Base-by-base conservation (phyloP, 2,113 vertebrate species). In the Cottus gobio region DNA sequence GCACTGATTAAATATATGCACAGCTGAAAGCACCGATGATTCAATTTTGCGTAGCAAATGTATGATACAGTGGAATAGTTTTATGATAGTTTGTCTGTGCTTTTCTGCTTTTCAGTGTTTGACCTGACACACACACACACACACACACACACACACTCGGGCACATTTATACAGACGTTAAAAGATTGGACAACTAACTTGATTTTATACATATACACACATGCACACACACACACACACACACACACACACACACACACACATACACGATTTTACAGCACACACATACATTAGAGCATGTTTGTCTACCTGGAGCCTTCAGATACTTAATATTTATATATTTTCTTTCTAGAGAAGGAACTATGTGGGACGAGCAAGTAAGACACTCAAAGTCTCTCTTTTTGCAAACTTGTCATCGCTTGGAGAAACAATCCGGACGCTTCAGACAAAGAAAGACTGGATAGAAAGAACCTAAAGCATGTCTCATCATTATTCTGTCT, bases 11-110 rank as follows among this genome's bases (percentile, higher is more conserved):
- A 68, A 77, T 86, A 73, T 75, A 54, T 89, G 76, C 77, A 92
- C 79, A 91, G 65, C 77, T 64, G 74, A 77, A 86, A 91, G 90
- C 89, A 92, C 91, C 88, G 71, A 54, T 80, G 69, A 78, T 82
- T 86, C 44, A 57, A 48, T 28, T 65, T 60, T 80, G 82, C 83
- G 75, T 75, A 86, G 71, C 70, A 67, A 84, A 81, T 68, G 65
- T 86, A 71, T 77, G 73, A 91, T 79, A 85, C 62, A 88, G 68
- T 79, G 82, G 61, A 85, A 68, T 60, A 44, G 31, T 72, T 77
- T 31, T 37, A 61, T 85, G 79, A 89, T 83, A 77, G 63, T 80
- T 26, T 86, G 58, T 83, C 73, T 89, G 82, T 91, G 85, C 85
- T 85, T 85, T 73, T 28, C 39, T 73, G 57, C 58, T 52, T 76